Evolutionary conservation across 2,113 vertebrate genomes (phyloP), one percentile per base, ranked within the genome.

Genomic region (Malurus melanocephalus): DNA sequence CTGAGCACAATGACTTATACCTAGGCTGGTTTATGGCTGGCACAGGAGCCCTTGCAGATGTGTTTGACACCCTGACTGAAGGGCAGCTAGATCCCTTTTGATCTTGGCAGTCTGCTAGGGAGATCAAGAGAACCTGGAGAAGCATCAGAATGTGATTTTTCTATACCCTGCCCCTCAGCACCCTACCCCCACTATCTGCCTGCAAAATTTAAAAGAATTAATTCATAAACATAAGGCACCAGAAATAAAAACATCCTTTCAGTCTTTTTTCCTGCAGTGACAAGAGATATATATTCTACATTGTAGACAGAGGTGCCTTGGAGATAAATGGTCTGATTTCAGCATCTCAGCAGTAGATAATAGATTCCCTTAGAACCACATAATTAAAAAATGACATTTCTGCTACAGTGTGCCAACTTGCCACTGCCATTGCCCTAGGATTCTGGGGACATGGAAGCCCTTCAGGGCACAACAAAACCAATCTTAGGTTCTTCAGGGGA

Each of bases 341-440:
- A 95, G 85, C 94, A 90, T 96, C 96, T 95, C 96, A 95, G 94
- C 81, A 72, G 94, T 94, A 94, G 93, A 96, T 97, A 97, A 96
- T 95, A 97, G 94, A 97, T 97, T 96, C 94, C 94, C 93, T 96
- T 94, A 94, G 93, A 97, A 97, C 46, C 93, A 96, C 94, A 95
- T 97, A 97, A 97, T 98, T 98, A 97, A 97, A 97, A 97, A 94
- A 96, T 97, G 96, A 96, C 93, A 93, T 96, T 97, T 96, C 85
- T 95, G 92, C 61, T 96, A 85, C 88, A 82, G 48, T 71, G 69
- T 96, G 95, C 95, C 92, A 96, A 86, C 82, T 88, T 32, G 33
- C 45, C 75, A 77, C 22, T 60, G 55, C 56, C 52, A 52, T 46
- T 95, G 89, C 95, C 93, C 56, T 66, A 89, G 86, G 87, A 95